Evolutionary conservation across 2,797 vertebrate genomes (phyloP), one percentile per base, ranked within the genome.

Genomic region (Melanogrammus aeglefinus): DNA sequence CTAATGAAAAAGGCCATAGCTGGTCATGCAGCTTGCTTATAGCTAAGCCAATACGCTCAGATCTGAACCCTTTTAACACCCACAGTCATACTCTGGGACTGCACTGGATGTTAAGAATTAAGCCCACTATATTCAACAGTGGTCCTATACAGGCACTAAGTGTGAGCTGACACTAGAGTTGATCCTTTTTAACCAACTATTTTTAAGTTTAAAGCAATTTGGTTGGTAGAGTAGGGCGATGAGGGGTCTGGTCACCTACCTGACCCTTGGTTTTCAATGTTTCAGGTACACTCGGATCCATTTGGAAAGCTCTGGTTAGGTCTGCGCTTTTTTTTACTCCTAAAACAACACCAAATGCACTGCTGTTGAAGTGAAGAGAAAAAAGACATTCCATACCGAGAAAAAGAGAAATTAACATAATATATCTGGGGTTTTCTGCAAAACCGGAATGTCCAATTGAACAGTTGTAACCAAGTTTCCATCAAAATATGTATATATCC

Each of bases 281-380:
- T 95, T 96, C 78, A 99, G 93, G 84, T 99, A 99, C 57, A 97
- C 84, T 0, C n/a, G 98, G 96, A 24, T 99, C 97, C 82, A 98
- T 81, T 83, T 97, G 98, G 90, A 99, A 99, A 81, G 98, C 96
- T 79, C 95, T 93, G 1, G 92, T 97, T 78, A 99, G 86, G 85
- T 97, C 96, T 1, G 88, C 24, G 88, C 96, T 95, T 74, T 92
- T 96, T 88, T 96, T 99, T 87, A 99, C 97, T n/a, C 97, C 97
- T 99, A 10, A 75, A 18, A 74, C 35, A 57, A 77, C 35, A 75
- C 16, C n/a, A 2, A 44, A 44, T 44, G 41, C 38, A 39, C 12
- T 9, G 38, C 38, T 39, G 38, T 39, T 39, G 38, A 39, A 39
- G 10, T 39, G 38, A 39, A 39, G 12, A 39, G 4, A 44, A 44